phyloP scores from a whole-genome alignment of 2,888 invertebrate genomes.

The Herminia tarsipennalis region DNA sequence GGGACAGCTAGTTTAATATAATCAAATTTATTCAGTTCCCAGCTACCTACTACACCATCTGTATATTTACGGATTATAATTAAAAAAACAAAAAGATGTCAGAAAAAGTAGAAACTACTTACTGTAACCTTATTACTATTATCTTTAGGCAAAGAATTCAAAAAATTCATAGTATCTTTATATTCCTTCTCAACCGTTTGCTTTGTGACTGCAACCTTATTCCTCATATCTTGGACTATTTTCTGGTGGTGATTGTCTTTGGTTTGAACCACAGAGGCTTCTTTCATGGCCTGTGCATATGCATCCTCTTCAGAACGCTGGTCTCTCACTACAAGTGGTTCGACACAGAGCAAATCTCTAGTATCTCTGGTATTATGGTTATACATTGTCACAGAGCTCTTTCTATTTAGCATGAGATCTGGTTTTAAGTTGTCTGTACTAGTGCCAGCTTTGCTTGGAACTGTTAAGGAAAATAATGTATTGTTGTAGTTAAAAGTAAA shows the following conservation, averaged over 20 bases:
- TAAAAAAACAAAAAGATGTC: no score
- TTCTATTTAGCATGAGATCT: constrained; percentile 45
- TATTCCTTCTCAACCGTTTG: constrained; percentile 86
- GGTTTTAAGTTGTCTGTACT: constrained; percentile 46
- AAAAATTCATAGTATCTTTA: constrained; percentile 72
- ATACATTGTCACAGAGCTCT: constrained; percentile 67
- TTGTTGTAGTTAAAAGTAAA: no score
- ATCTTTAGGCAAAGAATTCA: constrained; percentile 71
- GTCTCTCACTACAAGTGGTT: constrained; percentile 61
- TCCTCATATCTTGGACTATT: constrained; percentile 61
- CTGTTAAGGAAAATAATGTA: constrained; percentile 12
- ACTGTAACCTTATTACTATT: constrained; percentile 61
- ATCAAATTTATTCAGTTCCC: no score
- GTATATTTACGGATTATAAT: no score
- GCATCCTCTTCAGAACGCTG: constrained; percentile 66
- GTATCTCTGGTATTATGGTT: constrained; percentile 70
- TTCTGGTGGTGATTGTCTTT: constrained; percentile 53
- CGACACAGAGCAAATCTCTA: constrained; percentile 55
- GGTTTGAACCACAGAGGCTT: constrained; percentile 40
- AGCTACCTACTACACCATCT: no score
- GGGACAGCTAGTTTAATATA: no score
- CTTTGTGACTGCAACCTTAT: constrained; percentile 84
- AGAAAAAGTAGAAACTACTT: no score
- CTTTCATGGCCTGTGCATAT: constrained; percentile 70
- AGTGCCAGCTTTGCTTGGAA: constrained; percentile 50